Evolutionary conservation across 23 tunicate species (phyloP), one percentile per base, ranked within the genome.

Genomic region (Botrylloides violaceus): DNA sequence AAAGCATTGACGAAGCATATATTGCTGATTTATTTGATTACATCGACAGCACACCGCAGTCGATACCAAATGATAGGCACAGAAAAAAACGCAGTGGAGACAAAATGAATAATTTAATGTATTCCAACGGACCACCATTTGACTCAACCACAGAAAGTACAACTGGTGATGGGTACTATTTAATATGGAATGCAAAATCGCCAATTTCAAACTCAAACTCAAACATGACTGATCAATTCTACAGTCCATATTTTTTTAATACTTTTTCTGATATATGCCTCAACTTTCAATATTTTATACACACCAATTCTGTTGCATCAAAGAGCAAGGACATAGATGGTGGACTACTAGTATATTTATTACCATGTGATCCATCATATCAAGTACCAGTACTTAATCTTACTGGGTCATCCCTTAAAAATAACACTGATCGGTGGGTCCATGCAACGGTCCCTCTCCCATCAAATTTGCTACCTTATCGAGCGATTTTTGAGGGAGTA

Each of bases 331-430:
- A 29, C 3, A 30, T 49, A 0, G 30, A 59, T 3, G 68, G 83
- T 32, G 86, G 82, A 20, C 85, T 90, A 15, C 36, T 76, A 36
- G 84, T 90, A 3, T 90, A 71, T 61, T 70, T 90, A n/a, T 34
- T 83, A 50, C 89, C 97, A 28, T 90, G 97, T 70, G 43, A 75
- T 36, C 79, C 97, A 0, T 66, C 90, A 4, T 90, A 90, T 60
- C 75, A 76, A 35, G 49, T 79, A 2, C 97, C 97, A 0, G 90
- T 90, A 18, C 53, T 83, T 0, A 83, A 71, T 70, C 38, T 90
- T 2, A 75, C 85, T 20, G 36, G 71, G 23, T 19, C 58, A 3
- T 47, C 58, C 35, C 19, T 60, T 20, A 47, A 71, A n/a, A 55
- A 64, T n/a, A 66, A 64, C 9, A 61, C 47, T 23, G 61, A 3